Evolutionary conservation across 1,140 invertebrate species (phyloP), one percentile per base, ranked within the genome.

Genomic region (Cotesia glomerata): DNA sequence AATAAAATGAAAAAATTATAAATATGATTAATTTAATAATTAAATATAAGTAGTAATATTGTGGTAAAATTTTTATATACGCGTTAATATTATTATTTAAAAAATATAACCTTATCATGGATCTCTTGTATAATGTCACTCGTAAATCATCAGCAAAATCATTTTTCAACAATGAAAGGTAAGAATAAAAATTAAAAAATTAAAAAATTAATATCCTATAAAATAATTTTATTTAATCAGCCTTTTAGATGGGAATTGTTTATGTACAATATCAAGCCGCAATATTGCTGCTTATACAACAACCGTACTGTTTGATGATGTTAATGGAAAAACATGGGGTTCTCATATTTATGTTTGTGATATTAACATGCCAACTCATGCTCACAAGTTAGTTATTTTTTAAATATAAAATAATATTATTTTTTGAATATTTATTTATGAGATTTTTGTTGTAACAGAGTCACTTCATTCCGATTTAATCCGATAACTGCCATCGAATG

Each of bases 311-410:
- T 86, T 93, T 59, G 88, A 91, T 58, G 93, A 94, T 77, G 81
- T 78, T 11, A 89, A 86, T 64, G 91, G 90, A 8, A 90, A 91
- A 79, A 91, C 90, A 63, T 93, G 92, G 89, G 91, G 91, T 36
- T 92, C 91, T 26, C 91, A 95, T 85, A 93, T 96, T 58, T 97
- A 95, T 84, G 92, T 96, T 4, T 92, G 93, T 76, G 95, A 97
- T 84, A 86, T 96, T 36, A 95, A 96, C 82, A 92, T 93, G 74
- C 94, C 95, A 1, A 96, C 94, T 94, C 90, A 93, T 78, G 88
- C 90, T 70, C 91, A 94, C 77, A 92, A 91, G 91, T 94, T 1
- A 26, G 26, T 26, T 26, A 26, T 26, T 26, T 26, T 26, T 26
- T 2, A 26, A 26, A 26, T 26, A 26, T 2, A 26, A 26, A 26